Conservation (phyloP, 2,888 invertebrate genomes). For the Odontothrips loti region DNA sequence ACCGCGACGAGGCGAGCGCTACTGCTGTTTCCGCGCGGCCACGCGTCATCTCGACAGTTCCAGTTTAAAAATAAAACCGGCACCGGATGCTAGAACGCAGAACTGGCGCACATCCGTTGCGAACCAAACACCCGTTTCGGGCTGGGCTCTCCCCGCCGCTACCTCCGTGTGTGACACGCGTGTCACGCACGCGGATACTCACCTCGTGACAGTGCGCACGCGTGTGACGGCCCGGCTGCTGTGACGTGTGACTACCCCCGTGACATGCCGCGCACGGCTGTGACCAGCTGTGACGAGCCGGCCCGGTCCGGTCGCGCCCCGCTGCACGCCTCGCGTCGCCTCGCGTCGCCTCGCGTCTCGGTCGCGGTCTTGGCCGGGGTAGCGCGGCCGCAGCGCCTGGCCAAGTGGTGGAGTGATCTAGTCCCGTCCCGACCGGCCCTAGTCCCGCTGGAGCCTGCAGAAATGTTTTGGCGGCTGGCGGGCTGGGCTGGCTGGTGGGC, state of each 20-base stretch:
- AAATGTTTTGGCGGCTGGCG: constrained; percentile 5
- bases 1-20: no score
- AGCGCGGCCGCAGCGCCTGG: background rate
- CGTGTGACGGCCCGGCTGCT: background rate
- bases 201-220: background rate
- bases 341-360: background rate
- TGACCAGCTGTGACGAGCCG: background rate
- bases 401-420: background rate
- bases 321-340: background rate
- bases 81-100: no score
- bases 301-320: background rate
- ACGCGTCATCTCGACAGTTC: no score
- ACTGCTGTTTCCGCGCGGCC: background rate
- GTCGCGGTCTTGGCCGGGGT: background rate
- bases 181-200: no score
- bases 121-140: no score
- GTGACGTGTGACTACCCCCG: background rate
- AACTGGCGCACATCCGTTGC: no score
- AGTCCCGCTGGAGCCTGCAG: background rate
- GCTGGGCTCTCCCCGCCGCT: no score
- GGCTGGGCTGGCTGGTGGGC: background rate
- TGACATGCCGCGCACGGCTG: background rate
- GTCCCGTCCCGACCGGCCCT: background rate
- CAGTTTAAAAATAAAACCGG: no score
- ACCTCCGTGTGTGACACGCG: no score